Evolutionary conservation across 2,113 vertebrate genomes (phyloP).

Genomic region (Phaethornis superciliosus): DNA sequence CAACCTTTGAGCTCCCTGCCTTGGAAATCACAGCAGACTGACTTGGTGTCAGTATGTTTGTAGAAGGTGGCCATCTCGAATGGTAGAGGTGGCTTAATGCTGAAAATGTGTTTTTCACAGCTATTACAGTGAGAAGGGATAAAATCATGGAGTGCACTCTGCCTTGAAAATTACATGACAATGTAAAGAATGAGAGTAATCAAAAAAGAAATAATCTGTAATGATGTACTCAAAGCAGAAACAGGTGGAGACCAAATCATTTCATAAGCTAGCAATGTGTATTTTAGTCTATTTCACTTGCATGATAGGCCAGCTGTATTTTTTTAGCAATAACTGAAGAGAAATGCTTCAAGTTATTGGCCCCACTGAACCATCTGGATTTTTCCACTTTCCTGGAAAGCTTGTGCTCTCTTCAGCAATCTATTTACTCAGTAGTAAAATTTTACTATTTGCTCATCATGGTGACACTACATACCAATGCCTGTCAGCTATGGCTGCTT

Average conservation of each 20-base stretch:
- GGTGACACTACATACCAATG: neutral
- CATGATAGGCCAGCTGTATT: neutral
- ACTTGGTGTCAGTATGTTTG: neutral
- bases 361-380: neutral
- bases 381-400: neutral
- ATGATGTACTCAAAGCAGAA: neutral
- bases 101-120: neutral
- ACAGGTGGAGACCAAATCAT: neutral
- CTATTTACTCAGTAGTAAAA: neutral
- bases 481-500: neutral
- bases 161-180: neutral
- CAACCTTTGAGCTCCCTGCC: neutral
- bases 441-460: neutral
- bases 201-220: neutral
- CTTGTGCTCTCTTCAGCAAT: neutral
- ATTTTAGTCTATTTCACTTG: neutral
- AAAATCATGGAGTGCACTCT: neutral
- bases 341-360: neutral
- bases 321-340: neutral
- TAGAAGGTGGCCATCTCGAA: neutral
- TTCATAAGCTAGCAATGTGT: neutral
- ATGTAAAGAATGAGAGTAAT: neutral
- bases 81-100: neutral
- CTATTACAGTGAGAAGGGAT: neutral
- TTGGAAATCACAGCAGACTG: neutral